Evolutionary conservation across 2,113 vertebrate genomes (phyloP).

Genomic region (Baryphthengus martii): DNA sequence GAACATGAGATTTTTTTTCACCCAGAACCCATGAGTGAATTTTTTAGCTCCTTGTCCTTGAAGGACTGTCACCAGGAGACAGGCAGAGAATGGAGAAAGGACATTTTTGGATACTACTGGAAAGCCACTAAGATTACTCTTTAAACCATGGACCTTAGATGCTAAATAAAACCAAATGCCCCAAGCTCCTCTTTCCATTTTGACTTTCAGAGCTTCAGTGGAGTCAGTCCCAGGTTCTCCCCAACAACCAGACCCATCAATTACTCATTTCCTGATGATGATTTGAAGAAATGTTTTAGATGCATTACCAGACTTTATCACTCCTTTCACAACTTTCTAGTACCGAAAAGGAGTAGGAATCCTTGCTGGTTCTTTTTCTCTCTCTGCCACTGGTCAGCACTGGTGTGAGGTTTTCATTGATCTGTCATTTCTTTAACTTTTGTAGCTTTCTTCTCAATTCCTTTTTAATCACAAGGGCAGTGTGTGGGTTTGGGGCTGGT

Average conservation of each 20-base stretch:
- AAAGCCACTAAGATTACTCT: not conserved
- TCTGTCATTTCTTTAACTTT: not conserved
- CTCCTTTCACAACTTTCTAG: not conserved
- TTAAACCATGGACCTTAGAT: not conserved
- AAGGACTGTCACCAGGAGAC: not conserved
- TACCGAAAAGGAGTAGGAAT: not conserved
- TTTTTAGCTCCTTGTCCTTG: not conserved
- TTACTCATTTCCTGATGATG: not conserved
- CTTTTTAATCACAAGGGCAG: not conserved
- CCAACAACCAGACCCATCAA: not conserved
- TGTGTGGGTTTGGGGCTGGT: not conserved
- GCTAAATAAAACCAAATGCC: not conserved
- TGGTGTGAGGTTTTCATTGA: not conserved
- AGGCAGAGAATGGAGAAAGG: not conserved
- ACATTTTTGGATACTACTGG: not conserved
- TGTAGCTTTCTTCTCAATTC: not conserved
- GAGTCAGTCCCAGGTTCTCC: not conserved
- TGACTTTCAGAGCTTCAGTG: not conserved
- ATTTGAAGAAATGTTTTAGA: not conserved
- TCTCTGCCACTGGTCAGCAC: not conserved
- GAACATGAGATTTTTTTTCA: not conserved
- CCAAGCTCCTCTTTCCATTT: not conserved
- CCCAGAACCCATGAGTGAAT: not conserved
- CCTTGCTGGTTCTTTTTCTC: not conserved
- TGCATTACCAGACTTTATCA: not conserved